Evolutionary conservation across 2,888 invertebrate genomes (phyloP), one percentile per base, ranked within the genome.

Genomic region (Tenodera sinensis): DNA sequence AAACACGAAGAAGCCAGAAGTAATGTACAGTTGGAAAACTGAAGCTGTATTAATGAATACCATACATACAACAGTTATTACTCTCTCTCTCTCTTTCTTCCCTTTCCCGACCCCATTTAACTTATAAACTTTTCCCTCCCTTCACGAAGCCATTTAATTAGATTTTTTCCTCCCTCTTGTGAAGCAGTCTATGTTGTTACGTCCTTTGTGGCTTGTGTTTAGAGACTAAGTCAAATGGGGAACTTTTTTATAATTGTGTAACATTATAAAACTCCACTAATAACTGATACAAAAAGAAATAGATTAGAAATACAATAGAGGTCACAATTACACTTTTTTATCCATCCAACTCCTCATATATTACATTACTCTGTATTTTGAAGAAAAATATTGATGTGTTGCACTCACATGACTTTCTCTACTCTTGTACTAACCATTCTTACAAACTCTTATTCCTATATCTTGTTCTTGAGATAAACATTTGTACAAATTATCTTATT

Each of bases 41-140:
- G 86, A 86, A 86, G 54, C 86, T 86, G 54, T 86, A 86, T 86
- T 71, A 86, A 86, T 86, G 86, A 86, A 86, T 71, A 71, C 54
- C 25, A 71, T 71, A 71, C 12, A 42, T 42, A 42, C 42, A 34
- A 14, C 25, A 6, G 54, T 20, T 71, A 71, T 71, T 71, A 71
- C 54, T 15, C 20, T 20, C 25, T 0, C 54, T 71, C 25, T 20
- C 54, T 71, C 25, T 25, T 20, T 71, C 20, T 25, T 71, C 25
- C 42, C 54, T 71, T 71, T 71, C 20, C 54, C 54, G 54, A 71
- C 25, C 54, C 54, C 15, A 71, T 71, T 71, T 71, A 71, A 25
- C 54, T 71, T 15, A 71, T 20, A 71, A 71, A 42, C 42, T 71
- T 15, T 71, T 71, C 25, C 20, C 54, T 71, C 54, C 25, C 54